A percentile compares a stretch with the other conserved stretches of the same genome.
Conservation (phyloP, 64 coral and sea anemone species). For the Anthopleura sola region DNA sequence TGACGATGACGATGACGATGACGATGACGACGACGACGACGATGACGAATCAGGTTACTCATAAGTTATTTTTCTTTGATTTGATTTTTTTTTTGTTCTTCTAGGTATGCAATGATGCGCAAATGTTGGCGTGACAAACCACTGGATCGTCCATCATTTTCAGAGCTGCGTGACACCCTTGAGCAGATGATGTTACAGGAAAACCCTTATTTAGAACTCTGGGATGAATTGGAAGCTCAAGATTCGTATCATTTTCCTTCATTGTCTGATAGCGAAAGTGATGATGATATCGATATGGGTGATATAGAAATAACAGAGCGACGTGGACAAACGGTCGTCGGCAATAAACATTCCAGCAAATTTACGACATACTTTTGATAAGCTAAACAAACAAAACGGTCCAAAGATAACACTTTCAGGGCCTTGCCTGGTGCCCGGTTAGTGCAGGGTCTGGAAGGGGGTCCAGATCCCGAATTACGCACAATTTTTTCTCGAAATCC, state of each 20-base stretch:
- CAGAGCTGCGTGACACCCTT: constrained; percentile 25
- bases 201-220: constrained; percentile 58
- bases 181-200: constrained; percentile 66
- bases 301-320: neutral
- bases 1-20: no score
- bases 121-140: constrained; percentile 52
- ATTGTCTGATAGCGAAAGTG: constrained; percentile 22
- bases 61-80: neutral
- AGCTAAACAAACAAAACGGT: neutral
- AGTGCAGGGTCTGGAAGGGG: no score
- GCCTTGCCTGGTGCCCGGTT: no score
- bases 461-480: no score
- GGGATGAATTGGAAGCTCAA: constrained; percentile 3
- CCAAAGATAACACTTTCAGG: no score
- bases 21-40: no score
- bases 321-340: neutral
- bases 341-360: neutral
- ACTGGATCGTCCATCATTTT: constrained; percentile 47
- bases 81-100: neutral
- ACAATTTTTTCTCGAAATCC: no score
- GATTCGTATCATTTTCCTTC: constrained; percentile 34
- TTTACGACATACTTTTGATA: neutral
- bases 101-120: constrained; percentile 60
- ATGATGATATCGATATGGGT: constrained; percentile 5
- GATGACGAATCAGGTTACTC: no score